These are phyloP conservation scores for Pharmacophagus antenor DNA, from an alignment of 2,888 invertebrate genomes.

Conservation along the genomic window DNA sequence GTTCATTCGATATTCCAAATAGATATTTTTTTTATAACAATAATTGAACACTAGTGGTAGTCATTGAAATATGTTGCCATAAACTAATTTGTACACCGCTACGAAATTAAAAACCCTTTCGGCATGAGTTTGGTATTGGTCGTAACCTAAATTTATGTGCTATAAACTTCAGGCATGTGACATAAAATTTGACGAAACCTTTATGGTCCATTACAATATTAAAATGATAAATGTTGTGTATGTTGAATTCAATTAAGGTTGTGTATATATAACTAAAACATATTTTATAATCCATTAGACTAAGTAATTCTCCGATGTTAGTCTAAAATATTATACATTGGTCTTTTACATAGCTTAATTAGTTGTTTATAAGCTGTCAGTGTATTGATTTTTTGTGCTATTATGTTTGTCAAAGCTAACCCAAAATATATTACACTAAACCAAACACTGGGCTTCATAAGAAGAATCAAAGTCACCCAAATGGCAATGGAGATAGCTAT, in stretches of 20 bases:
- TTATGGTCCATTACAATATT: conserved; percentile 18
- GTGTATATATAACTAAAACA: neutral
- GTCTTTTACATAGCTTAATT: too few relatives aligned
- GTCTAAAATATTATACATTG: too few relatives aligned
- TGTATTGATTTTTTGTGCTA: too few relatives aligned
- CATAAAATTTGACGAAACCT: conserved; percentile 16
- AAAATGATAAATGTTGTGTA: conserved; percentile 17
- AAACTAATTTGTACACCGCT: conserved; percentile 2
- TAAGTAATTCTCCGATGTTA: too few relatives aligned
- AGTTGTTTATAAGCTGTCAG: too few relatives aligned
- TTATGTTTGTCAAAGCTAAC: too few relatives aligned
- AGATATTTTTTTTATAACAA: neutral
- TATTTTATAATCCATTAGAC: too few relatives aligned
- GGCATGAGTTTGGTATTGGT: conserved; percentile 5
- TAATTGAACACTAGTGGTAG: neutral
- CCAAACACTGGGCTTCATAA: too few relatives aligned
- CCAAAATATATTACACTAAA: too few relatives aligned
- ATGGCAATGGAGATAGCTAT: too few relatives aligned
- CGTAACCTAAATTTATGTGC: conserved; percentile 7
- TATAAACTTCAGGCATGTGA: conserved; percentile 16
- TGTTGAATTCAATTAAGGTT: neutral
- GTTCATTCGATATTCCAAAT: too few relatives aligned
- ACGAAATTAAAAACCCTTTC: conserved; percentile 24
- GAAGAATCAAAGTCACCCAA: too few relatives aligned
- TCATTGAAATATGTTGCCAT: neutral